Evolutionary conservation across 2,113 vertebrate species (phyloP).

Genomic region (Pterocles burchelli): DNA sequence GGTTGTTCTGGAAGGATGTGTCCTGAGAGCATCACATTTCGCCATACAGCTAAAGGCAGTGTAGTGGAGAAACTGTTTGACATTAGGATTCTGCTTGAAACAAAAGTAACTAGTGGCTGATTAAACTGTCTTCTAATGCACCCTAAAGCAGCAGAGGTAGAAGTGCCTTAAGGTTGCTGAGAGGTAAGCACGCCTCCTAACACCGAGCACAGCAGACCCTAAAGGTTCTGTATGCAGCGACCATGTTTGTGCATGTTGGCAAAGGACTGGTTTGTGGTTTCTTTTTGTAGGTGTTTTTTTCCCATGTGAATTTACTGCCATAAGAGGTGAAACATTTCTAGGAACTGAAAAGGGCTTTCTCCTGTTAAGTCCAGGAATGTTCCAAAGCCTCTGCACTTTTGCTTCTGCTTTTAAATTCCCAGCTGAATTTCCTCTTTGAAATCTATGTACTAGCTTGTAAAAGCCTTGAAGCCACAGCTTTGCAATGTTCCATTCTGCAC

Average conservation of each 20-base stretch:
- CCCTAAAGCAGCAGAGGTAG: not conserved
- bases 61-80: not conserved
- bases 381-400: not conserved
- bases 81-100: not conserved
- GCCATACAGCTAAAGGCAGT: not conserved
- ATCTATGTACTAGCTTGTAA: not conserved
- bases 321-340: not conserved
- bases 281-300: fast-evolving
- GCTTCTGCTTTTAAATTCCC: not conserved
- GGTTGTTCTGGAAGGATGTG: not conserved
- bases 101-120: not conserved
- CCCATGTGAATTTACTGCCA: not conserved
- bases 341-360: not conserved
- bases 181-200: not conserved
- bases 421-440: not conserved
- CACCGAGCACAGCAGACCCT: not conserved
- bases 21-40: not conserved
- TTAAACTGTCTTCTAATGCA: not conserved
- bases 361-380: not conserved
- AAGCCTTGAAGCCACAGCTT: not conserved
- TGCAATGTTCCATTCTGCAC: not conserved
- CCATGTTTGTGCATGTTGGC: not conserved
- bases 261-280: not conserved
- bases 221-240: not conserved
- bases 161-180: not conserved